Evolutionary conservation across 2,797 vertebrate species (phyloP), one percentile per base, ranked within the genome.

Genomic region (Pteronotus mesoamericanus): DNA sequence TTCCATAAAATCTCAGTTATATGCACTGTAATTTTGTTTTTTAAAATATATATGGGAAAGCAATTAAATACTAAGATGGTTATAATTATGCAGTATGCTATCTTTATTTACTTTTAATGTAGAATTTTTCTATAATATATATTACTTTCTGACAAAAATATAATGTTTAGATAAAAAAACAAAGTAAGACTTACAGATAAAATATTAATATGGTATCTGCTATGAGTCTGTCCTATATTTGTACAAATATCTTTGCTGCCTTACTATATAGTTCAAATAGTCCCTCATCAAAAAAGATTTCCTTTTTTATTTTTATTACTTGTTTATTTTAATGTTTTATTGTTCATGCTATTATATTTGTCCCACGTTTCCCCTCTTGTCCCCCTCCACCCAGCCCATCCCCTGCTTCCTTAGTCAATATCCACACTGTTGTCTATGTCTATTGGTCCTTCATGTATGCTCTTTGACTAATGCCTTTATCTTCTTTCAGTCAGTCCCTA

Each of bases 91-190:
- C 79, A 11, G 32, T 51, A 53, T 61, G 71, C 48, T 86, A 92
- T 89, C 95, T 77, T 77, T 79, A 61, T 79, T 94, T 89, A 64
- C 59, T 39, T 71, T 34, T 48, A 71, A 85, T n/a, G 86, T 95
- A 75, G 48, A 57, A 83, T 59, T 88, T 94, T 91, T 86, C 57
- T 78, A 9, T 66, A 90, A 77, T 68, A 7, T 44, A 46, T n/a
- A n/a, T 46, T 83, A 7, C 26, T 92, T 87, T 89, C 24, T 93
- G 32, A 91, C 9, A 68, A 93, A 80, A 85, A 83, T 68, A 34
- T 48, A 75, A 89, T 15, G n/a, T 24, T 87, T 57, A 18, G 14
- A 66, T 71, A 93, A 86, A 16, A 64, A 89, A 89, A 74, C 26
- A 66, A 89, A 26, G n/a, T 79, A 71, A 14, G 6, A 42, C 72